phyloP scores from a whole-genome alignment of 2,797 vertebrate species.

The Masticophis lateralis region DNA sequence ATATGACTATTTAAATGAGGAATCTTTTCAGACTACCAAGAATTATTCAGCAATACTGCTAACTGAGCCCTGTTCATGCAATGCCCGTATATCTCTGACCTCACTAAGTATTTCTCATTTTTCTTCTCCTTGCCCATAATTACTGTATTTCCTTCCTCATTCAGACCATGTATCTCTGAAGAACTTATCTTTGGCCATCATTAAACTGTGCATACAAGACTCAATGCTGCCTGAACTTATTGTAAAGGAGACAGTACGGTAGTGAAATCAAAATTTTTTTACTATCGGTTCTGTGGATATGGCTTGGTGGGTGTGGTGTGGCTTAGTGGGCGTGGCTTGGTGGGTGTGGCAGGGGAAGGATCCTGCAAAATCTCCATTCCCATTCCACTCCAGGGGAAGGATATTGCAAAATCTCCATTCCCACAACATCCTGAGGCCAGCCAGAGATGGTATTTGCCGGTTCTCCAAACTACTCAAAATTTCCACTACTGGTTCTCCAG shows the following conservation, averaged over 20 bases:
- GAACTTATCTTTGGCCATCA: neutral
- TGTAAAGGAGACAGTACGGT: neutral
- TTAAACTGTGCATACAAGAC: neutral
- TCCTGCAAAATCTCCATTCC: too few species aligned
- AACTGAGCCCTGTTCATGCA: neutral
- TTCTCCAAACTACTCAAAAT: too few species aligned
- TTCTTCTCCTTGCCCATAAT: neutral
- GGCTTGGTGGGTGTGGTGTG: too few species aligned
- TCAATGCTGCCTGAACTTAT: neutral
- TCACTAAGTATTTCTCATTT: neutral
- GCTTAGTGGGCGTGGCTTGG: too few species aligned
- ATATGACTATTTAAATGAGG: neutral
- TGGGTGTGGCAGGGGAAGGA: too few species aligned
- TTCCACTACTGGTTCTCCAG: too few species aligned
- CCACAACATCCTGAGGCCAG: too few species aligned
- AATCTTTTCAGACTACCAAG: neutral
- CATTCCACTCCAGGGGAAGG: too few species aligned
- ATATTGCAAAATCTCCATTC: too few species aligned
- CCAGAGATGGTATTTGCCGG: too few species aligned
- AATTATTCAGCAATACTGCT: neutral
- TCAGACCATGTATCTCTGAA: neutral
- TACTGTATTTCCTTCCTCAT: neutral
- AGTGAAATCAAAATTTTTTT: too few species aligned
- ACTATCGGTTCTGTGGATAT: too few species aligned
- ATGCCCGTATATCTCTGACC: neutral